Evolutionary conservation across 2,113 vertebrate genomes (phyloP), one percentile per base, ranked within the genome.

Genomic region (Hippopotamus amphibius): DNA sequence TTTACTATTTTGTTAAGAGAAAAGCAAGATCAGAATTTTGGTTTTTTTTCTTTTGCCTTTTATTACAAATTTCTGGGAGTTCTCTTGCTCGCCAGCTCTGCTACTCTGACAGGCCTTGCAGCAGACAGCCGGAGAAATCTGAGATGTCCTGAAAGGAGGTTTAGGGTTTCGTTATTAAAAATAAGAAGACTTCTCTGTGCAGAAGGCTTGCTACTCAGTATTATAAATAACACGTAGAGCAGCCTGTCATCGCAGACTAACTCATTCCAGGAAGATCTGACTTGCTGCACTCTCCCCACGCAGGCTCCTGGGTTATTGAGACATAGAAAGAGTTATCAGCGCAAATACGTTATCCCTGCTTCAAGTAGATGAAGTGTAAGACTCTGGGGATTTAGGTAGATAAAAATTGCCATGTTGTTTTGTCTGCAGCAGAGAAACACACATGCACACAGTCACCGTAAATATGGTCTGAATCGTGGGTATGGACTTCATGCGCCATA

Each of bases 261-360:
- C 22, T 0, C 33, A 17, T 6, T 41, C 24, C 1, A 0, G 2
- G 26, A 19, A n/a, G 10, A 0, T 15, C 37, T 4, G 14, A 3
- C 7, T 2, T 4, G 17, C 50, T 26, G 1, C 33, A 3, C 0
- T 43, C 26, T 77, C 14, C 19, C 17, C 19, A 10, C 0, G n/a
- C 57, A 7, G 12, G 4, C 41, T 59, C 5, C 24, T 7, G 41
- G n/a, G 26, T n/a, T 11, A 43, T 0, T 6, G 61, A 24, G 43
- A 46, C 0, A 7, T 16, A 3, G 8, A n/a, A 7, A 57, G 7
- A 69, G 0, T 3, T 41, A 33, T n/a, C 41, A 10, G 4, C 0
- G 1, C 6, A 53, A 43, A 14, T n/a, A 21, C 15, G 17, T 13
- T 19, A 7, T 84, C 37, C 15, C 2, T 0, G 41, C 17, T 33